Evolutionary conservation across 2,797 vertebrate species (phyloP), one percentile per base, ranked within the genome.

Genomic region (Lerista edwardsae): DNA sequence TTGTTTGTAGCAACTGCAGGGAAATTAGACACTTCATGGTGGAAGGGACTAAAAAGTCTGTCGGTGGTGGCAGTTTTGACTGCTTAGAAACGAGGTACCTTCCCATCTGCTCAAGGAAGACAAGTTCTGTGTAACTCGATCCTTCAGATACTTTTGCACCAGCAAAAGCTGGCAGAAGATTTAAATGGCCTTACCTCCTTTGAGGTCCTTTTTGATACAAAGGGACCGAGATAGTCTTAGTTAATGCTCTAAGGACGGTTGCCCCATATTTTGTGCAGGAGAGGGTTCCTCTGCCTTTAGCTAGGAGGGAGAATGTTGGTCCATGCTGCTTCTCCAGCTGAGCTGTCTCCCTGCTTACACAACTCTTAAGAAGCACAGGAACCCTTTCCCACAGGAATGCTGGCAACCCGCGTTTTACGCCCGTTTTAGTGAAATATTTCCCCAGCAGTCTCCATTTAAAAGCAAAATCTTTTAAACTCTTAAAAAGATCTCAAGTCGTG

Each of bases 21-120:
- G 51, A 57, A 61, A 36, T 68, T 9, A 27, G 68, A 17, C n/a
- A 36, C 31, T 68, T 68, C 44, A 27, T 10, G 23, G 44, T 25
- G n/a, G 47, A 47, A 65, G 36, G 3, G 29, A 41, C 39, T 6
- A 2, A 75, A 59, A 74, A 3, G 17, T 14, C n/a, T 1, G 11
- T 14, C 0, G 25, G 47, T 7, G 2, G 2, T 27, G 39, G 7
- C 29, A 25, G 2, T 29, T 27, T 10, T 9, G 25, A 17, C 12
- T 11, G 29, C 47, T 57, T 75, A 19, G 21, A 75, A 47, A 59
- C 2, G 11, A 75, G 84, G 3, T 14, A 59, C 64, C 25, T 80
- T 80, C 61, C 72, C 64, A 34, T 80, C 79, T 76, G 79, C 31
- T 34, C 74, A 77, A 15, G n/a, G 64, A 76, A 47, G 62, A 83